Evolutionary conservation across 2,113 vertebrate genomes (phyloP), one percentile per base, ranked within the genome.

Genomic region (Pteruthius melanotis): DNA sequence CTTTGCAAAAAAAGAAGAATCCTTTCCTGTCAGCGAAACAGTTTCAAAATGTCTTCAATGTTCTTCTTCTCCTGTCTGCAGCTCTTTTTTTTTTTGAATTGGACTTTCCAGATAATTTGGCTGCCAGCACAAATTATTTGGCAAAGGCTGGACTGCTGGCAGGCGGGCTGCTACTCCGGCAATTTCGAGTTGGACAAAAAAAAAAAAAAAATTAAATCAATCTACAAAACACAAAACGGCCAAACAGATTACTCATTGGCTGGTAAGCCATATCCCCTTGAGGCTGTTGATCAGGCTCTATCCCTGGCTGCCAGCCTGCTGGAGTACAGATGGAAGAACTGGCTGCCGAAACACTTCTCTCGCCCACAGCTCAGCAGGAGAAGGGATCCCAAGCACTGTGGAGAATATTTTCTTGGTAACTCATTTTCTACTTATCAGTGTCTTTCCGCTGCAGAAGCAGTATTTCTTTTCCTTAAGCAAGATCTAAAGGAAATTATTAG

Each of bases 171-270:
- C 86, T 96, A 60, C 85, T 97, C 75, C 93, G 97, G 93, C 92
- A 96, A 79, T 93, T 96, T 90, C 16, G 4, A 96, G 66, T 88
- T 84, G 53, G 93, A 91, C 90, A 86, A 30, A 95, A 42, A 42
- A 40, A 40, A 40, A 40, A 95, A 92, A 71, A 31, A 45, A 77
- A 65, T 40, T 42, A 78, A 97, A 94, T 98, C 97, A 97, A 98
- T 98, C 39, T 90, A 92, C 78, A 91, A 94, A 97, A 70, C 82
- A 95, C 77, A 91, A 94, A 97, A 69, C 4, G 6, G 94, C 90
- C 97, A 97, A 97, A 96, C 81, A 93, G 90, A 97, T 98, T 96
- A 96, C 96, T 97, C 92, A 95, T 74, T 98, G 97, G 94, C 96
- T 97, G 96, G 79, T 97, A 96, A 98, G 87, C 77, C 83, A 42